A percentile compares a stretch with the other conserved stretches of the same genome.
phyloP scores from a whole-genome alignment of 2,113 vertebrate species.

The Tachysurus fulvidraco region DNA sequence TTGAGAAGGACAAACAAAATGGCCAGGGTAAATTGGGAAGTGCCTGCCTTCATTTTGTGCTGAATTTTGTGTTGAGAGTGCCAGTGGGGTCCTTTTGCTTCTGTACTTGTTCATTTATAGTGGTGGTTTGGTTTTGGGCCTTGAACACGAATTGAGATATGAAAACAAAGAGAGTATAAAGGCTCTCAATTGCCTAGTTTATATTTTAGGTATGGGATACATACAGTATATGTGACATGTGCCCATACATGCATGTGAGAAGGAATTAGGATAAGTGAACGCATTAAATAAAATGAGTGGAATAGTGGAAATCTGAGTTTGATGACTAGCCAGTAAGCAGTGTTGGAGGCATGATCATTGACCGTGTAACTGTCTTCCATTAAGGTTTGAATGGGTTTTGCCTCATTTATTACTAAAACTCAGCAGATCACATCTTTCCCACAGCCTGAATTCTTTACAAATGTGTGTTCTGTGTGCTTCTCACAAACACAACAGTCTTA shows the following conservation, averaged over 20 bases:
- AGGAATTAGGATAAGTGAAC: not conserved
- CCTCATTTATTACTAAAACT: conserved; percentile 14
- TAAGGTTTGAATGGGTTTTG: no score
- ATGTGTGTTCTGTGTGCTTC: no score
- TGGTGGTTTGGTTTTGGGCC: not conserved
- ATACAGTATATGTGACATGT: not conserved
- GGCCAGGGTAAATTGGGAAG: conserved; percentile 28
- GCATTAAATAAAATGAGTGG: conserved; percentile 38
- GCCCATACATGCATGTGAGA: no score
- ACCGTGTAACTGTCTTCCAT: no score
- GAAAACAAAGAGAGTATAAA: not conserved
- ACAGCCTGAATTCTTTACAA: conserved; percentile 10
- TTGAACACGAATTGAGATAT: not conserved
- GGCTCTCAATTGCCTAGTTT: not conserved
- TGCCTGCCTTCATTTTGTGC: conserved; percentile 36
- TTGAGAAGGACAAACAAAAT: conserved; percentile 50
- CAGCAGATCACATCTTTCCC: conserved; percentile 31
- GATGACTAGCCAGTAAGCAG: conserved; percentile 36
- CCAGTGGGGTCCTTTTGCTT: conserved; percentile 9
- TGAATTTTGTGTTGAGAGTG: conserved; percentile 23
- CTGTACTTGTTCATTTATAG: conserved; percentile 2
- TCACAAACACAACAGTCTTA: no score
- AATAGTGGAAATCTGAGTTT: no score
- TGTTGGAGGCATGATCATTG: conserved; percentile 31
- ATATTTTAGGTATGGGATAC: not conserved